These are phyloP conservation scores for Hypomecis punctinalis DNA, from an alignment of 2,888 invertebrate genomes.

Conservation along the genomic window DNA sequence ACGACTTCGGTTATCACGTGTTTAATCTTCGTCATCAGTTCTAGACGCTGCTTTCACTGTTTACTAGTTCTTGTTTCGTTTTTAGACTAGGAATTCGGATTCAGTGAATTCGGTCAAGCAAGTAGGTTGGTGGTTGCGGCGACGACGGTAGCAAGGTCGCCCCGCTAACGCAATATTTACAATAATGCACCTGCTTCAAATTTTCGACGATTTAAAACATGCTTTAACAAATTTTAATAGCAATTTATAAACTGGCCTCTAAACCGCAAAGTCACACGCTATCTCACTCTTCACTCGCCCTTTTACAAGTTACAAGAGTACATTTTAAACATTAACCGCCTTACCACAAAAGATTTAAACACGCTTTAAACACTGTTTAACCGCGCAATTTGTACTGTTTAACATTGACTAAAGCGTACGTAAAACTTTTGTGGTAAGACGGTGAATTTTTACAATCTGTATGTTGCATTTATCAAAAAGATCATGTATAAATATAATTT, in stretches of 20 bases:
- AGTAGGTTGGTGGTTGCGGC: constrained; percentile 54
- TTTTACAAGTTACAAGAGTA: too few species aligned
- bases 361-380: too few species aligned
- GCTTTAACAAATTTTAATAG: not conserved
- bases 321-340: too few species aligned
- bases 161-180: constrained; percentile 47
- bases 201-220: constrained; percentile 43
- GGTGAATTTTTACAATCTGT: too few species aligned
- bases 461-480: too few species aligned
- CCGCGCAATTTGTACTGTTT: too few species aligned
- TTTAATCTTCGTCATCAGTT: constrained; percentile 9
- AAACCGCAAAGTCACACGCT: too few species aligned
- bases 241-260: not conserved
- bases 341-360: too few species aligned
- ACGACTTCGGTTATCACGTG: constrained; percentile 5
- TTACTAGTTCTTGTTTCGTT: constrained; percentile 43
- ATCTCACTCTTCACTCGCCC: too few species aligned
- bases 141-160: constrained; percentile 61
- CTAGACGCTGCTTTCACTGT: constrained; percentile 24
- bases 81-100: constrained; percentile 54
- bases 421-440: too few species aligned
- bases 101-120: constrained; percentile 65
- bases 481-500: too few species aligned
- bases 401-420: too few species aligned
- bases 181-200: constrained; percentile 29